Evolutionary conservation across 35 echinoderm and acorn worm species (phyloP).

Genomic region (Apostichopus parvimensis): DNA sequence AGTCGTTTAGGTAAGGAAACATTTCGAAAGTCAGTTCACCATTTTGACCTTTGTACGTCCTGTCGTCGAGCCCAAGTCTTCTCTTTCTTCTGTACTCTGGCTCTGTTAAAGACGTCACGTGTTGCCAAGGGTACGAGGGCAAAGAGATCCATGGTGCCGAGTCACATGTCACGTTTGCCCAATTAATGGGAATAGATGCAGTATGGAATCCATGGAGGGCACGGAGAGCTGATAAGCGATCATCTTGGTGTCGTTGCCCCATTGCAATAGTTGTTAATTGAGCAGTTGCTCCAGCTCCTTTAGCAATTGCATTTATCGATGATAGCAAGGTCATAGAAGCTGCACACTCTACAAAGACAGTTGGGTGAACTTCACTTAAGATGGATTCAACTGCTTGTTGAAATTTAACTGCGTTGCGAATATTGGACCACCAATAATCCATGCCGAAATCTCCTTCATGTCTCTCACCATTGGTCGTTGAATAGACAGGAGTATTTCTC

Average conservation of each 20-base stretch:
- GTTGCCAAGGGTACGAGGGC: conserved; percentile 91
- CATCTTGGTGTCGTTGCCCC: conserved; percentile 76
- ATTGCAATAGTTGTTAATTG: conserved; percentile 56
- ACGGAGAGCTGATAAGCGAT: conserved; percentile 52
- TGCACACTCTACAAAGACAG: conserved; percentile 76
- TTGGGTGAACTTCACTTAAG: conserved; percentile 56
- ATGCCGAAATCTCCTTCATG: conserved; percentile 81
- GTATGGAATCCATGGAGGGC: conserved; percentile 65
- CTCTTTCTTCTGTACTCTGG: conserved; percentile 73
- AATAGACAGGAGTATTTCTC: conserved; percentile 65
- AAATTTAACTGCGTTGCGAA: conserved; percentile 80
- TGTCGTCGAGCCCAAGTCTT: conserved; percentile 80
- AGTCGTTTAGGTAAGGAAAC: conserved; percentile 79
- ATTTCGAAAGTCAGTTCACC: conserved; percentile 68
- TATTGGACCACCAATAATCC: conserved; percentile 94
- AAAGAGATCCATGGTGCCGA: conserved; percentile 56
- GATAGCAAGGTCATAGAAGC: conserved; percentile 81
- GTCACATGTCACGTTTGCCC: conserved; percentile 70
- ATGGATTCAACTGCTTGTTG: conserved; percentile 73
- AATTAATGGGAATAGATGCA: conserved; percentile 67
- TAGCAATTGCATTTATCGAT: conserved; percentile 72
- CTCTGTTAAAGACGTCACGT: conserved; percentile 68
- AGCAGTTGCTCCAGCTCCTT: conserved; percentile 36
- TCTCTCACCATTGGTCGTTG: conserved; percentile 72
- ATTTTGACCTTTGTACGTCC: conserved; percentile 83